phyloP scores from a whole-genome alignment of 2,797 vertebrate genomes.

The Falco cherrug region DNA sequence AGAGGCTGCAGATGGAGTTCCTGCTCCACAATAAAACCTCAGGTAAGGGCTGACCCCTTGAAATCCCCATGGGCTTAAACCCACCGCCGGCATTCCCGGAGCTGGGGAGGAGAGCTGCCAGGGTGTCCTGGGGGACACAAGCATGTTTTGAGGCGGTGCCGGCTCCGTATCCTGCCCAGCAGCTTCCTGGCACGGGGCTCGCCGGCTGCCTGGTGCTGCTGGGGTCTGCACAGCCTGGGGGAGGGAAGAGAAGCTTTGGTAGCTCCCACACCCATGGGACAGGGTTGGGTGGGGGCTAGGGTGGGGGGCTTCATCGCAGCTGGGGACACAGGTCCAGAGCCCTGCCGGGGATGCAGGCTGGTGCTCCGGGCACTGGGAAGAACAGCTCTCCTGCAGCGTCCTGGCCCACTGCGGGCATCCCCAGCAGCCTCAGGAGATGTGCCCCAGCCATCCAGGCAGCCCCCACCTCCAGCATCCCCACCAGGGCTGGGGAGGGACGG shows the following conservation, averaged over 20 bases:
- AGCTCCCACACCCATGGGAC: too few species aligned
- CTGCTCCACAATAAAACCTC: conserved; percentile 88
- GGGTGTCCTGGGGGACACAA: not conserved
- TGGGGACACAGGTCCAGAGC: not conserved
- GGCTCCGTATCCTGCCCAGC: not conserved
- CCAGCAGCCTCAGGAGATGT: not conserved
- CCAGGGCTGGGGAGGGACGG: not conserved
- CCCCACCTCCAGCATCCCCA: not conserved
- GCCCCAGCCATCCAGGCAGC: not conserved
- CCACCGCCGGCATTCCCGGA: not conserved
- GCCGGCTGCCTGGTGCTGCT: not conserved
- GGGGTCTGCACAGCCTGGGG: fast-evolving
- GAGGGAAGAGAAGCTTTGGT: not conserved
- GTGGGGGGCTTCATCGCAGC: not conserved
- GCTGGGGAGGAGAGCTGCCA: too few species aligned
- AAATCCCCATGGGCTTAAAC: not conserved
- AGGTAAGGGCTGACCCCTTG: conserved; percentile 70
- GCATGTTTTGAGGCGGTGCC: not conserved
- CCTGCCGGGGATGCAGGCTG: not conserved
- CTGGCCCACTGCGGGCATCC: not conserved
- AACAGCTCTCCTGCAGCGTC: not conserved
- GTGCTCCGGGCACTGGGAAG: not conserved
- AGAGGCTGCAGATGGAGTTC: conserved; percentile 89
- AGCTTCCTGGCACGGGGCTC: not conserved
- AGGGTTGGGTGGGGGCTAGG: not conserved